Conservation (phyloP, 2,113 vertebrate genomes). For the Cnemophilus loriae region DNA sequence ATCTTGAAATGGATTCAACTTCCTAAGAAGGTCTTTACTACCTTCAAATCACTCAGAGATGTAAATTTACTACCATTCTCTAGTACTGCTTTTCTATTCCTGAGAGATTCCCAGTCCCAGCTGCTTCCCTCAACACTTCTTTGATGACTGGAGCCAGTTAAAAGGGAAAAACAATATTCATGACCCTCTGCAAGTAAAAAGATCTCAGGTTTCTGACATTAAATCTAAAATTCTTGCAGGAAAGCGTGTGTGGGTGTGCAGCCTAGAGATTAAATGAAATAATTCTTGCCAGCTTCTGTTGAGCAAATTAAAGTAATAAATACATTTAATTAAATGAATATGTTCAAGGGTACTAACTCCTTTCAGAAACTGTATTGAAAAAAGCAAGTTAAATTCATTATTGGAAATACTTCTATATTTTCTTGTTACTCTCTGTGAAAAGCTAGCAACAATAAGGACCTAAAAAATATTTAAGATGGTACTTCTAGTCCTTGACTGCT, state of each 20-base stretch:
- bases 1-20: background rate
- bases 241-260: constrained; percentile 36
- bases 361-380: background rate
- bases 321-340: constrained; percentile 34
- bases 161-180: constrained; percentile 16
- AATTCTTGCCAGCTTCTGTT: constrained; percentile 32
- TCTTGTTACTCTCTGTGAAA: background rate
- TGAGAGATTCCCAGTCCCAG: constrained; percentile 5
- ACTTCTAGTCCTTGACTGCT: background rate
- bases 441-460: background rate
- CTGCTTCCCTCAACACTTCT: background rate
- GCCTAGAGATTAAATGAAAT: constrained; percentile 32
- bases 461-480: background rate
- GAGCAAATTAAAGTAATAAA: constrained; percentile 52
- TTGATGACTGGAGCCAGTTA: constrained; percentile 2
- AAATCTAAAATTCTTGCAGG: constrained; percentile 22
- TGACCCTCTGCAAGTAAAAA: constrained; percentile 26
- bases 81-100: background rate
- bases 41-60: background rate
- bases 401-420: background rate
- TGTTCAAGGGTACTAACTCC: background rate
- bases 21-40: background rate
- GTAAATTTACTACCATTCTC: background rate
- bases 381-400: background rate
- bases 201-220: constrained; percentile 13